Base-by-base conservation (phyloP, 2,113 vertebrate species). In the Desmodus rotundus region DNA sequence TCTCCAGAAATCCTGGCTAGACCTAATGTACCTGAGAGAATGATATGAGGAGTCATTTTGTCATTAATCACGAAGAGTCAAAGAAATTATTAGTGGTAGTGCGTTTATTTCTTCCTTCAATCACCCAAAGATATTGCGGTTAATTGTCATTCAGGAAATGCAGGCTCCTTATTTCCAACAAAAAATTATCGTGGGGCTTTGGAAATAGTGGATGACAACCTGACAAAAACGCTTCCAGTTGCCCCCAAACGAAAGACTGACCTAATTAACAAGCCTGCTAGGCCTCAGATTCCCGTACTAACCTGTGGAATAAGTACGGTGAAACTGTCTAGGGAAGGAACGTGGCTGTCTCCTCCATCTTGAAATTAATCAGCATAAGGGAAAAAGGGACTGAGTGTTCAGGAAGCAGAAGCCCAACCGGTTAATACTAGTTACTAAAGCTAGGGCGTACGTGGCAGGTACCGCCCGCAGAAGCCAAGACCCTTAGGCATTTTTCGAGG, bases 321-420 rank as follows among this genome's bases (percentile, higher is more conserved):
- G 97, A 96, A 97, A 97, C 95, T 96, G 96, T 96, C 93, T 92
- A 95, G 89, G 89, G 91, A 97, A 97, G 89, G 97, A 98, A 98
- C 97, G 97, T 98, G 97, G 97, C 97, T 97, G 89, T 9, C 31
- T 97, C 93, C 97, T 98, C 89, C 76, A 96, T 93, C 76, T 74
- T 95, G 95, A 98, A 98, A 98, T 95, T 96, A 98, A 96, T 91
- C 97, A 97, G 93, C 26, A 73, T 76, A 33, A 89, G 94, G 0
- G 3, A 81, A 65, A 98, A 81, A 61, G 67, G 95, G 98, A 97
- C 94, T 74, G 96, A 97, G 97, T 87, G 87, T 97, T 96, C 97
- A 97, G 97, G 97, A 98, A 97, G 93, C 97, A 97, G 97, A 97
- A 97, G 96, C 97, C 97, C 97, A 97, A 98, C 97, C 97, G 96